phyloP scores from a whole-genome alignment of 2,797 vertebrate species.

The Urophycis tenuis region DNA sequence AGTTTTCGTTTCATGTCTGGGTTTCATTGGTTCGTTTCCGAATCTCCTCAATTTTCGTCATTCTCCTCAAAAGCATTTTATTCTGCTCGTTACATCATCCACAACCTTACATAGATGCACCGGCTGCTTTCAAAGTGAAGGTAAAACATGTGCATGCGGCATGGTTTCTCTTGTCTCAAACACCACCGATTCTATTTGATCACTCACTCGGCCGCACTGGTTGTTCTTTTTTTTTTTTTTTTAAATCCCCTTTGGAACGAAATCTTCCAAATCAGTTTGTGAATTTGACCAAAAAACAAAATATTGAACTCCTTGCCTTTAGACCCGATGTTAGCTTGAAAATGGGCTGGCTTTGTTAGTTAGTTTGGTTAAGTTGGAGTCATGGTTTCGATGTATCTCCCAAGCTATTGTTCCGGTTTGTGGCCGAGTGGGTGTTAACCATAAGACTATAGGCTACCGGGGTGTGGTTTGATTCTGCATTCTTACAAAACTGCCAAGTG shows the following conservation, averaged over 20 bases:
- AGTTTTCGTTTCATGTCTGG: not conserved
- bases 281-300: not conserved
- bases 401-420: not conserved
- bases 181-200: not conserved
- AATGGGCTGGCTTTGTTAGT: not conserved
- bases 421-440: not conserved
- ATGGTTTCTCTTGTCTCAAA: not conserved
- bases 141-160: not conserved
- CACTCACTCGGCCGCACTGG: not conserved
- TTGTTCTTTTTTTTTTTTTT: not conserved
- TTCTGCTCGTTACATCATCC: not conserved
- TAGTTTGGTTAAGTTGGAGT: not conserved
- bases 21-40: no score
- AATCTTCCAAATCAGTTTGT: not conserved
- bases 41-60: not conserved
- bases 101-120: not conserved
- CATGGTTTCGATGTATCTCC: not conserved
- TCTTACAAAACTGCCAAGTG: not conserved
- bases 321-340: not conserved
- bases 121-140: not conserved
- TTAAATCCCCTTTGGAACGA: not conserved
- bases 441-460: no score
- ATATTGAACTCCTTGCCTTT: not conserved
- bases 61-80: not conserved
- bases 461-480: no score